Percentiles rank a stretch among this genome's conserved stretches.
Conservation (phyloP, 2,888 invertebrate genomes). For the Phania funesta region DNA sequence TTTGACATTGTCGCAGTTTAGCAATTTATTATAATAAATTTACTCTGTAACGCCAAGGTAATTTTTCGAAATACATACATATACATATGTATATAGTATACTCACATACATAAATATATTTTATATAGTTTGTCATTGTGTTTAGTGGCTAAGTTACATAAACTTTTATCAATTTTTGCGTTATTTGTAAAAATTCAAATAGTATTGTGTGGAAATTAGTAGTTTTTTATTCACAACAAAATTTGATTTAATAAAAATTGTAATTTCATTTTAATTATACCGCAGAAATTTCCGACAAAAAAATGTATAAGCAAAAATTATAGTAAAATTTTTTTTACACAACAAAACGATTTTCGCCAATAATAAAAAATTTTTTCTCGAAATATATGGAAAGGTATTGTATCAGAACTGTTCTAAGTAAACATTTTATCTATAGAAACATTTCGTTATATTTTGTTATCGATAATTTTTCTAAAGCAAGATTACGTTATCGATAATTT, state of each 20-base stretch:
- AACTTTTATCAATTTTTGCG: background rate
- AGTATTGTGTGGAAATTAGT: slow-evolving; percentile 7
- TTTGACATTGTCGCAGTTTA: background rate
- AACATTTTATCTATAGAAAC: background rate
- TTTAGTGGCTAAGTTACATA: slow-evolving; percentile 1
- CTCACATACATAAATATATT: too few species aligned
- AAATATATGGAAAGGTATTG: too few species aligned
- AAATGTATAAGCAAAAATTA: background rate
- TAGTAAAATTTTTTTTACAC: too few species aligned
- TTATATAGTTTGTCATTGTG: slow-evolving; percentile 1
- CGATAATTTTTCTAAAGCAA: background rate
- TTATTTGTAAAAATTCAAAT: slow-evolving; percentile 20
- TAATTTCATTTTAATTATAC: too few species aligned
- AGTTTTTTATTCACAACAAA: background rate
- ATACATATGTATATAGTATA: background rate
- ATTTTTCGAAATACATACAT: slow-evolving; percentile 3
- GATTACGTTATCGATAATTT: background rate
- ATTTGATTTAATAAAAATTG: too few species aligned
- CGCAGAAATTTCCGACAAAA: background rate
- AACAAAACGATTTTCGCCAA: too few species aligned
- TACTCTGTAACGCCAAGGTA: slow-evolving; percentile 21
- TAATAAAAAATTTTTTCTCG: too few species aligned
- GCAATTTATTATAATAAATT: slow-evolving; percentile 5
- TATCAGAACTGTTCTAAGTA: too few species aligned
- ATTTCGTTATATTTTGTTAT: background rate